Base-by-base conservation (phyloP, 2,113 vertebrate species). In the Platichthys stellatus region DNA sequence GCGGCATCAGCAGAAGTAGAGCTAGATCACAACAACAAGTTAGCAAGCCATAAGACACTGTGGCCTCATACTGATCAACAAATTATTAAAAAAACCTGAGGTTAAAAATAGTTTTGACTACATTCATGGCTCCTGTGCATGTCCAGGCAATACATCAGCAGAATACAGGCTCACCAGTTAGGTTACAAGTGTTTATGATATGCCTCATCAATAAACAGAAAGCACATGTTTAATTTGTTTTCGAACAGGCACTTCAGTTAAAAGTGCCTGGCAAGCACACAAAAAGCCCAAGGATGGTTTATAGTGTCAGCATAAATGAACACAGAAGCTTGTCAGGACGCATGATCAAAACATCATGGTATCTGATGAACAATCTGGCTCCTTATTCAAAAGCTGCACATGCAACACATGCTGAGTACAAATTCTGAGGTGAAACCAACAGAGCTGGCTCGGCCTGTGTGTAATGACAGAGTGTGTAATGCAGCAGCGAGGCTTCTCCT, bases 401-500 rank as follows among this genome's bases (percentile, higher is more conserved):
- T n/a, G n/a, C 66, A 11, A 1, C 45, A 70, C 69, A 62, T 18
- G 43, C 49, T 10, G 51, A 56, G 59, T 20, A 74, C 23, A 47
- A 66, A 61, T 69, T 65, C 31, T 3, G 5, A 20, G 58, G 66
- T 61, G 78, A 64, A 74, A 63, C 64, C 43, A 59, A 68, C 53
- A 65, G 61, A 71, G 51, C 49, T 2, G 0, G n/a, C 40, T 24
- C 3, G 3, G 54, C 13, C 54, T 57, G 54, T 24, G 75, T 75
- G 65, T 68, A 45, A 82, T 24, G 7, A 67, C 84, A 69, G 70
- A 53, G 74, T 18, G 64, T 67, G 72, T 43, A 13, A 43, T 13
- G 40, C 77, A 85, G 88, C 82, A 81, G 80, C 62, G 58, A 26
- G 83, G 74, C 69, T 75, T 82, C 79, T 86, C 79, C 69, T 89